A percentile compares a stretch with the other conserved stretches of the same genome.
Conservation (phyloP, 1,140 invertebrate species). For the Calephelis nemesis region DNA sequence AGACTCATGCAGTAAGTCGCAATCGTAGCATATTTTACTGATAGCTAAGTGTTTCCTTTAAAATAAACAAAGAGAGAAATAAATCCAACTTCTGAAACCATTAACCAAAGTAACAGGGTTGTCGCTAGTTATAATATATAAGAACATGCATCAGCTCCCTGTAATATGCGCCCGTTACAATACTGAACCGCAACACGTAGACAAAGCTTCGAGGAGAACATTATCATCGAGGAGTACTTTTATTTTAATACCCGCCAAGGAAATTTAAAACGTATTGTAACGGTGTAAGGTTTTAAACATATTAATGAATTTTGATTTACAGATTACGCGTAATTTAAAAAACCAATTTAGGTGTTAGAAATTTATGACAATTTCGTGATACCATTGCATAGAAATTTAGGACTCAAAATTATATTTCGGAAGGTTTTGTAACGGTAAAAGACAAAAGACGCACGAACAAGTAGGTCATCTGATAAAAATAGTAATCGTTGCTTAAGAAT, state of each 20-base stretch:
- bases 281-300: not conserved
- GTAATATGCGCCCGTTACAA: not conserved
- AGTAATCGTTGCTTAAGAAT: too few relatives aligned
- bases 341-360: not conserved
- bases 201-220: conserved; percentile 2
- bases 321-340: not conserved
- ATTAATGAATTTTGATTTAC: not conserved
- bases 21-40: too few relatives aligned
- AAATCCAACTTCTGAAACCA: too few relatives aligned
- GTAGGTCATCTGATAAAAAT: too few relatives aligned
- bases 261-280: not conserved
- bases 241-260: not conserved
- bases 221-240: not conserved
- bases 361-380: not conserved
- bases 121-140: not conserved
- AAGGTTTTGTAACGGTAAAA: too few relatives aligned
- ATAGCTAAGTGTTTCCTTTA: too few relatives aligned
- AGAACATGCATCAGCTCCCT: not conserved
- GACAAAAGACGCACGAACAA: too few relatives aligned
- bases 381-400: not conserved
- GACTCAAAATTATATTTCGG: too few relatives aligned
- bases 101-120: not conserved
- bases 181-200: conserved; percentile 1
- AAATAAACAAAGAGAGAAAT: too few relatives aligned
- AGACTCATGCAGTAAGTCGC: too few relatives aligned